phyloP scores from a whole-genome alignment of 1,140 invertebrate species.

The Sycophila sp. region DNA sequence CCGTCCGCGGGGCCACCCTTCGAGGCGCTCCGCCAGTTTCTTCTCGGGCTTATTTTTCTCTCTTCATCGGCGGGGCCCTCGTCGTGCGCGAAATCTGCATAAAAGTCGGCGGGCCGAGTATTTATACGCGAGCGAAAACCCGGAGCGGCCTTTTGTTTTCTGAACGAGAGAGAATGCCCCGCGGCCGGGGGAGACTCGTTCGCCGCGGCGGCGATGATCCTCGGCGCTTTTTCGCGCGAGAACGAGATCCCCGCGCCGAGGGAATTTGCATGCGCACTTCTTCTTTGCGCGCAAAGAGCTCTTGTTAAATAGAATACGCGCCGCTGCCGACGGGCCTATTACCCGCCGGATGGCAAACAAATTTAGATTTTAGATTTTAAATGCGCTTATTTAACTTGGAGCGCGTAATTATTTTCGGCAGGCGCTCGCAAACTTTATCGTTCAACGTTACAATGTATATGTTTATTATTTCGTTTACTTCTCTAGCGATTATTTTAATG shows the following conservation, averaged over 20 bases:
- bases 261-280: slow-evolving; percentile 13
- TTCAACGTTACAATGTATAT: too few species aligned
- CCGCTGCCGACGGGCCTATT: too few species aligned
- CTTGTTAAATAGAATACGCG: too few species aligned
- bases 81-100: slow-evolving; percentile 20
- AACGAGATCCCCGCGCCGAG: not conserved
- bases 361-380: too few species aligned
- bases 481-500: too few species aligned
- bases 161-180: not conserved
- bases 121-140: slow-evolving; percentile 7
- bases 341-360: too few species aligned
- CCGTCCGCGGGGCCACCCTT: slow-evolving; percentile 40
- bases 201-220: too few species aligned
- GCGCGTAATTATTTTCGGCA: too few species aligned
- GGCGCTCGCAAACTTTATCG: too few species aligned
- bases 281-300: not conserved
- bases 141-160: not conserved
- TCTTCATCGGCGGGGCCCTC: not conserved
- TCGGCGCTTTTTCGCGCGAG: not conserved
- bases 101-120: not conserved
- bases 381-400: too few species aligned
- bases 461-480: too few species aligned
- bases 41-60: slow-evolving; percentile 31
- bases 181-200: not conserved
- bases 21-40: slow-evolving; percentile 38